Evolutionary conservation across 2,113 vertebrate genomes (phyloP).

Genomic region (Andinoacara biseriatus): DNA sequence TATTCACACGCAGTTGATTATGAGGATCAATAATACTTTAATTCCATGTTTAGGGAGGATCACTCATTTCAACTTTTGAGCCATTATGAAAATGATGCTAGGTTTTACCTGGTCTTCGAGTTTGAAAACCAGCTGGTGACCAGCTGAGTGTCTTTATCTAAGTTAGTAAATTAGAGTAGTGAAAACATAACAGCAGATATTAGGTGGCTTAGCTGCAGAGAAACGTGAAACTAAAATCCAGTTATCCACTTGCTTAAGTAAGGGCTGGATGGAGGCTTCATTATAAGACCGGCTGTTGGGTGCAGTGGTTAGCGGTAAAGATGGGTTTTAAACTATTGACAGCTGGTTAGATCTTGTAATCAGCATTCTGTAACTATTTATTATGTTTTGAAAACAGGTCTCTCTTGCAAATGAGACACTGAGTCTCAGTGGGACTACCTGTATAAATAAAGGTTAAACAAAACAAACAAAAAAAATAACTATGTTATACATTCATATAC

Average conservation of each 20-base stretch:
- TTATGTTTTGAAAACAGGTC: no score
- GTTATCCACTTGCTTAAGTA: background rate
- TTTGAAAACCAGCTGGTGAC: no score
- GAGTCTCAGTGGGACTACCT: no score
- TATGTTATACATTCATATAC: constrained; percentile 30
- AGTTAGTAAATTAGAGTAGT: background rate
- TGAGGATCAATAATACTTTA: background rate
- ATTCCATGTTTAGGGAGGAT: background rate
- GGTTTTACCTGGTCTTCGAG: background rate
- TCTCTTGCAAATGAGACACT: no score
- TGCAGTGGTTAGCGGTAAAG: background rate
- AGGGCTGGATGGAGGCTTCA: background rate
- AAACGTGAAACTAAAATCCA: background rate
- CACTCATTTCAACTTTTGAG: background rate
- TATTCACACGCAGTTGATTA: background rate
- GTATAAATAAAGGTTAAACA: no score
- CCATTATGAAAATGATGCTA: background rate
- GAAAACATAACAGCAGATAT: background rate
- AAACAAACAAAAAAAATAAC: no score
- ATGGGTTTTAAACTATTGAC: constrained; percentile 14
- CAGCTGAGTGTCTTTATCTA: background rate
- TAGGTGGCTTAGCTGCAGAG: background rate
- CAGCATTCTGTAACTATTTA: constrained; percentile 11
- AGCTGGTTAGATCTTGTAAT: constrained; percentile 25
- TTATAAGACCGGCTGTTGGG: background rate